These are phyloP conservation scores for Scleropages formosus DNA, from an alignment of 2,797 vertebrate genomes.

Conservation along the genomic window DNA sequence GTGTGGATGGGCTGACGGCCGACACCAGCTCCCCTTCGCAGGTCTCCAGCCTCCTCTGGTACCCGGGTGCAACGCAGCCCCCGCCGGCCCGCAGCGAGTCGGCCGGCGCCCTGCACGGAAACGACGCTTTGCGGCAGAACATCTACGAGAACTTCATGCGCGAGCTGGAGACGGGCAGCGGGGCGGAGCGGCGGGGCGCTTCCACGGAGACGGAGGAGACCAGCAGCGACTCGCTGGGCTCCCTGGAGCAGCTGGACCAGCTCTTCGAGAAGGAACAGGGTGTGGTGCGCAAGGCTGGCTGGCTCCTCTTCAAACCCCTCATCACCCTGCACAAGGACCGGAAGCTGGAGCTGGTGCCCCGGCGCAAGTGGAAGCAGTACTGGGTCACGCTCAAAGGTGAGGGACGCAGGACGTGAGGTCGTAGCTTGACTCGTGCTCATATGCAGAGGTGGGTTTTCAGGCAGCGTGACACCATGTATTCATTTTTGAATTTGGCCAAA, in stretches of 20 bases:
- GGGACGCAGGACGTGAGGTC: constrained; percentile 13
- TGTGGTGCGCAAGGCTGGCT: constrained; percentile 88
- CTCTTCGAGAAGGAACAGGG: constrained; percentile 92
- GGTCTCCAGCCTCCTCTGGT: constrained; percentile 75
- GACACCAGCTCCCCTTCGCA: constrained; percentile 78
- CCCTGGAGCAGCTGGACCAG: constrained; percentile 85
- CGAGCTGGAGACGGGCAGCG: constrained; percentile 79
- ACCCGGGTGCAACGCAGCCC: constrained; percentile 71
- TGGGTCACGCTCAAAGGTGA: constrained; percentile 93
- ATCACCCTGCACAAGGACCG: constrained; percentile 89
- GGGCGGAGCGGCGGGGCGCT: constrained; percentile 67
- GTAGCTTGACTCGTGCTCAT: not conserved
- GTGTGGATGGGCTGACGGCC: constrained; percentile 76
- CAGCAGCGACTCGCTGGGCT: constrained; percentile 83
- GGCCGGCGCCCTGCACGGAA: constrained; percentile 70
- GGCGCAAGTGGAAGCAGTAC: constrained; percentile 91
- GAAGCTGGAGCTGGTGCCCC: constrained; percentile 85
- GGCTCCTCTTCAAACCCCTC: constrained; percentile 91
- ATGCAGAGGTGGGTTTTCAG: too few species aligned
- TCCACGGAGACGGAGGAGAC: constrained; percentile 83
- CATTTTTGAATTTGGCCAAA: too few species aligned
- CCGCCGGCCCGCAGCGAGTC: constrained; percentile 74
- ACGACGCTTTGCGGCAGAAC: constrained; percentile 79
- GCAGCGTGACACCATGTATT: constrained; percentile 15
- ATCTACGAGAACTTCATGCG: constrained; percentile 96